A percentile compares a stretch with the other conserved stretches of the same genome.
These are phyloP conservation scores for Heterotis niloticus DNA, from an alignment of 2,113 vertebrate genomes.

Conservation along the genomic window DNA sequence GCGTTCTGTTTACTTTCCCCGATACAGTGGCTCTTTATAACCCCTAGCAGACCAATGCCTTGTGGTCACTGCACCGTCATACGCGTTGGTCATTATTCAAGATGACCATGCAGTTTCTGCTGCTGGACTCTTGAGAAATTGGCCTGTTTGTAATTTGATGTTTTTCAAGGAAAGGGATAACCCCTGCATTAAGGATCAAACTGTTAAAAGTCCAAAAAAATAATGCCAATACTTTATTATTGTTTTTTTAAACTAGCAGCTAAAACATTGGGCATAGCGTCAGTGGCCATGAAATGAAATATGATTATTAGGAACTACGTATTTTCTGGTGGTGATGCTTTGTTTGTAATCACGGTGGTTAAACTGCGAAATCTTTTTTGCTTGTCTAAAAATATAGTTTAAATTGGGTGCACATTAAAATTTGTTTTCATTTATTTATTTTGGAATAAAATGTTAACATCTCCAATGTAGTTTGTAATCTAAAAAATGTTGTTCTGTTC, in stretches of 20 bases:
- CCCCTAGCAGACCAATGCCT: too few species aligned
- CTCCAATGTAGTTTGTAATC: not conserved
- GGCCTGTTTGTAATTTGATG: too few species aligned
- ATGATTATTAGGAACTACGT: not conserved
- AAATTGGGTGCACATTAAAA: slow-evolving; percentile 8
- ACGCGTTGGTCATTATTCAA: too few species aligned
- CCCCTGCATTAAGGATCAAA: too few species aligned
- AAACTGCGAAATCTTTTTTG: not conserved
- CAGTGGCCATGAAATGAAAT: not conserved
- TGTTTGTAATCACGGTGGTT: not conserved
- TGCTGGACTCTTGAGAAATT: too few species aligned
- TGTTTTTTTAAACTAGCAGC: not conserved
- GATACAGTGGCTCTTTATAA: too few species aligned
- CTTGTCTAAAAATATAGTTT: not conserved
- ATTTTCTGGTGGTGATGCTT: slow-evolving; percentile 3
- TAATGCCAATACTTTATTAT: not conserved
- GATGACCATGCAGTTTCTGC: too few species aligned
- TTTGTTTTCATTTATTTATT: slow-evolving; percentile 14
- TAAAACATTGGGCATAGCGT: not conserved
- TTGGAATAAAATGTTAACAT: not conserved
- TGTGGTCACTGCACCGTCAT: too few species aligned
- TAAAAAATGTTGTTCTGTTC: not conserved
- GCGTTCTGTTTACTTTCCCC: too few species aligned
- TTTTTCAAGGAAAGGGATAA: too few species aligned
- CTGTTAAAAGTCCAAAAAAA: too few species aligned